These are phyloP conservation scores for Clistopyga incitator DNA, from an alignment of 2,888 invertebrate genomes.

Conservation along the genomic window DNA sequence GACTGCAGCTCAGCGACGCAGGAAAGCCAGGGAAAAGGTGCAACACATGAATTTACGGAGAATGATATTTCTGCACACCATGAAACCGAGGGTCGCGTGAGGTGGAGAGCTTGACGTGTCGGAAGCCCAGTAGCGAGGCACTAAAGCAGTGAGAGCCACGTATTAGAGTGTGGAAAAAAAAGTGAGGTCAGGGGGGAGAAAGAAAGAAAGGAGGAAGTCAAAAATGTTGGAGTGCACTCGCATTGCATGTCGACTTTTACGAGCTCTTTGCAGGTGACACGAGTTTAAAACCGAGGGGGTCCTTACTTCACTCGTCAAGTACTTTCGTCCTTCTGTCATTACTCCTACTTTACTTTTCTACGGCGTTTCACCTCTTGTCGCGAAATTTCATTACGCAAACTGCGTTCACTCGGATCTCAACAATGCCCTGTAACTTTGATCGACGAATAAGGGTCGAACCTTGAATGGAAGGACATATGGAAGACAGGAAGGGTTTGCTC, in stretches of 20 bases:
- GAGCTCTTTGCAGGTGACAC: slow-evolving; percentile 35
- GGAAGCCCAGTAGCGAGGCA: not conserved
- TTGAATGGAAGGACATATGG: not conserved
- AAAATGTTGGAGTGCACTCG: slow-evolving; percentile 25
- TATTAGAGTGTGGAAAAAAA: slow-evolving; percentile 13
- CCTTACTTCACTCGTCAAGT: slow-evolving; percentile 15
- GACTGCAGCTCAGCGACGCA: not conserved
- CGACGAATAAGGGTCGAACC: not conserved
- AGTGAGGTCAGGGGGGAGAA: too few relatives aligned
- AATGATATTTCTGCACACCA: not conserved
- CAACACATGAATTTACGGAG: not conserved
- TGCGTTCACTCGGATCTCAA: not conserved
- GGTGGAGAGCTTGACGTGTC: not conserved
- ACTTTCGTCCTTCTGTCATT: slow-evolving; percentile 11
- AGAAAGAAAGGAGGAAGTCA: slow-evolving; percentile 16
- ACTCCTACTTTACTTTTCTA: not conserved
- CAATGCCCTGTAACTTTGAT: not conserved
- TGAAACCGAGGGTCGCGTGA: not conserved
- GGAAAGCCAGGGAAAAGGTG: not conserved
- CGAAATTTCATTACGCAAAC: not conserved
- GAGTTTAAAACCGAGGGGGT: slow-evolving; percentile 29
- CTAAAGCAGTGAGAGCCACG: not conserved
- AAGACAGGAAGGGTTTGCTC: not conserved
- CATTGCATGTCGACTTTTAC: slow-evolving; percentile 6
- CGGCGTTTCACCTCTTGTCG: too few relatives aligned